Percentiles rank a stretch among this genome's conserved stretches.
Conservation (phyloP, 1,140 invertebrate genomes). For the Sminthurides bifidus region DNA sequence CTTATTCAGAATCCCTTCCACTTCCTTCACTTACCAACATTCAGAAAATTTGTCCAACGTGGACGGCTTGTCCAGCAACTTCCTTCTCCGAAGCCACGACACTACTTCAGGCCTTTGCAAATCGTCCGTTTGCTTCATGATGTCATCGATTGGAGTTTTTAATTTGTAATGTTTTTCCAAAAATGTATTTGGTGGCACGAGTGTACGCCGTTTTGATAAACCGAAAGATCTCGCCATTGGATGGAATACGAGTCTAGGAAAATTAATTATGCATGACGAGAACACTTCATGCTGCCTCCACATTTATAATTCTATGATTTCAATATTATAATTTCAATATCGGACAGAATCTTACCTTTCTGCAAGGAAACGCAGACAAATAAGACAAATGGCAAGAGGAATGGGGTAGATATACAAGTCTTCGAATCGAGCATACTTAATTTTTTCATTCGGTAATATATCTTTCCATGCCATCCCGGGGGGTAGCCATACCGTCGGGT, state of each 20-base stretch:
- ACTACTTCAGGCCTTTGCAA: conserved; percentile 78
- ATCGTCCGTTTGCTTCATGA: conserved; percentile 65
- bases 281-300: neutral
- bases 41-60: conserved; percentile 86
- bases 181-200: conserved; percentile 47
- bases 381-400: conserved; percentile 61
- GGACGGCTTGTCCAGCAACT: conserved; percentile 71
- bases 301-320: neutral
- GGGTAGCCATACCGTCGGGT: conserved; percentile 70
- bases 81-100: conserved; percentile 71
- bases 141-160: neutral
- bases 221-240: conserved; percentile 62
- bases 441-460: conserved; percentile 56
- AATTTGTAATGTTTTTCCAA: conserved; percentile 45
- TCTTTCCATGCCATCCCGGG: conserved; percentile 82
- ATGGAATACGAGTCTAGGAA: conserved; percentile 57
- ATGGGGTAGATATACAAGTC: conserved; percentile 64
- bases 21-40: conserved; percentile 53
- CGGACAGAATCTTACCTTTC: conserved; percentile 56
- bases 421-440: conserved; percentile 65
- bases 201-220: conserved; percentile 54
- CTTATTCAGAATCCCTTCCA: too few species aligned
- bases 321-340: neutral
- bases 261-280: conserved; percentile 31
- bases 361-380: conserved; percentile 57